phyloP scores from a whole-genome alignment of 2,113 vertebrate species.

The Alethe diademata region DNA sequence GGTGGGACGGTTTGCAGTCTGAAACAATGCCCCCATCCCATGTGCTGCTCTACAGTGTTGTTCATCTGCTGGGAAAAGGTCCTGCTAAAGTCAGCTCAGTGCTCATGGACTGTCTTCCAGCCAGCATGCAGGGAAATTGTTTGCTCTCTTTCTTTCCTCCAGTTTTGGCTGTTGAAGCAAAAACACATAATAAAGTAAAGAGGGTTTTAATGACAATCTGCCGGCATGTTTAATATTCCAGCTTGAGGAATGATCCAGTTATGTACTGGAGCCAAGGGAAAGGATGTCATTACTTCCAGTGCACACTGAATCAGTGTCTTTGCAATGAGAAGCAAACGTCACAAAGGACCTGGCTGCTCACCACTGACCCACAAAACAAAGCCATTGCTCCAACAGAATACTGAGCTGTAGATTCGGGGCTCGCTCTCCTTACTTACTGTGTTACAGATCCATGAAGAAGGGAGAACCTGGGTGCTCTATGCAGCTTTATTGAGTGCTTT shows the following conservation, averaged over 20 bases:
- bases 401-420: neutral
- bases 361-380: neutral
- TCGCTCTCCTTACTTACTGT: neutral
- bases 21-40: neutral
- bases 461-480: neutral
- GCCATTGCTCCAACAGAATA: neutral
- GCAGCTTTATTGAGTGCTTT: neutral
- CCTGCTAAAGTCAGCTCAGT: neutral
- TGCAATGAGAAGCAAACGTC: neutral
- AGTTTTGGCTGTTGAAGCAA: constrained; percentile 48
- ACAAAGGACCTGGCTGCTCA: neutral
- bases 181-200: constrained; percentile 59
- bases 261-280: constrained; percentile 12
- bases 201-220: constrained; percentile 65
- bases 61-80: neutral
- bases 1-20: neutral
- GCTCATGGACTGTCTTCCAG: neutral
- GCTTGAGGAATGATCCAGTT: constrained; percentile 48
- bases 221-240: constrained; percentile 51
- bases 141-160: constrained; percentile 12
- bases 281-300: neutral
- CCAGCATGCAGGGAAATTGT: neutral
- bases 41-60: neutral
- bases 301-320: neutral
- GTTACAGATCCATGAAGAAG: neutral